Conservation (phyloP, 2,888 invertebrate genomes). For the Sisyra terminalis region DNA sequence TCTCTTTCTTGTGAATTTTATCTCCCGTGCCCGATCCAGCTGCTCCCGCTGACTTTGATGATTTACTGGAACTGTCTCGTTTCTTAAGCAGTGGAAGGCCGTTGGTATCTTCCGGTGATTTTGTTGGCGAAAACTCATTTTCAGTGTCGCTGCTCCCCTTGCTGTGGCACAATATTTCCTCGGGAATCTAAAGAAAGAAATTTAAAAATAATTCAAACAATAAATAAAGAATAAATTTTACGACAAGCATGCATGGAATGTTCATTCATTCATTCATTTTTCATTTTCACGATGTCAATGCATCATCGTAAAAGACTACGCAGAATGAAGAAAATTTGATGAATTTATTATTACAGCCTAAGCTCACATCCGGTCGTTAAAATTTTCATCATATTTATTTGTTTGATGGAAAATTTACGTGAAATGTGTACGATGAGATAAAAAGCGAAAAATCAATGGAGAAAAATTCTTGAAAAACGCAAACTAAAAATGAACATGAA, state of each 20-base stretch:
- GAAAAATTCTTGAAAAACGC: too few relatives aligned
- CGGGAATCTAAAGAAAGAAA: slow-evolving; percentile 10
- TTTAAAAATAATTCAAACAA: neutral
- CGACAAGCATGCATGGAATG: slow-evolving; percentile 7
- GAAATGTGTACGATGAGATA: too few relatives aligned
- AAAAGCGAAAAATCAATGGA: too few relatives aligned
- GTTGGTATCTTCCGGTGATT: slow-evolving; percentile 3
- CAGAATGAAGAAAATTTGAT: too few relatives aligned
- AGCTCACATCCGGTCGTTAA: too few relatives aligned
- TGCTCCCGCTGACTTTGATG: slow-evolving; percentile 25
- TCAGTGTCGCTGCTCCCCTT: slow-evolving; percentile 8
- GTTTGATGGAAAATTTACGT: too few relatives aligned
- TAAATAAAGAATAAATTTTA: slow-evolving; percentile 1
- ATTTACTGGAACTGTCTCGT: slow-evolving; percentile 31
- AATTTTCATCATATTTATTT: too few relatives aligned
- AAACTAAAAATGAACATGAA: too few relatives aligned
- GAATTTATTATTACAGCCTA: too few relatives aligned
- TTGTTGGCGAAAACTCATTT: neutral
- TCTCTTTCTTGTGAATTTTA: slow-evolving; percentile 6
- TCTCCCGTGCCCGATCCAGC: slow-evolving; percentile 17
- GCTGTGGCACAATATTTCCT: slow-evolving; percentile 7
- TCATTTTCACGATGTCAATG: too few relatives aligned
- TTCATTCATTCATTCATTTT: too few relatives aligned
- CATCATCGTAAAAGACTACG: too few relatives aligned
- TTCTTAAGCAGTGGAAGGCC: slow-evolving; percentile 7